Evolutionary conservation across 2,888 invertebrate genomes (phyloP).

Genomic region (Alloscopus bannaensis): DNA sequence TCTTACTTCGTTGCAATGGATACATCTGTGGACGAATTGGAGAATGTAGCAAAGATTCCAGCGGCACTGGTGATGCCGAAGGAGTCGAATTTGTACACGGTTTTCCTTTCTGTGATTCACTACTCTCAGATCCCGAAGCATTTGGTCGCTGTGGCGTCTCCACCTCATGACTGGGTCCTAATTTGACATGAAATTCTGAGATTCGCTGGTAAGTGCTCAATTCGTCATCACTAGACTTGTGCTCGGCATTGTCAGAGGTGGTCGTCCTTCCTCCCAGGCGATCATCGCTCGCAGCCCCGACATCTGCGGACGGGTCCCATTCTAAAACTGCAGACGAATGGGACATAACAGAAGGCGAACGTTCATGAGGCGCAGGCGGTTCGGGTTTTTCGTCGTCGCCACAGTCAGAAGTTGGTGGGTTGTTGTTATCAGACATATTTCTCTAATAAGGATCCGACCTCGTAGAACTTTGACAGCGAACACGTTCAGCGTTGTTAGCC

Average conservation of each 20-base stretch:
- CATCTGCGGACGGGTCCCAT: slow-evolving; percentile 71
- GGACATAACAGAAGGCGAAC: slow-evolving; percentile 63
- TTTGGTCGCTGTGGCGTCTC: no score
- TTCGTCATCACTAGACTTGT: background rate
- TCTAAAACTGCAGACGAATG: slow-evolving; percentile 64
- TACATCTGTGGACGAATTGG: background rate
- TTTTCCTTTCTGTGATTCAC: background rate
- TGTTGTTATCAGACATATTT: slow-evolving; percentile 11
- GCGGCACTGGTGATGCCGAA: slow-evolving; percentile 7
- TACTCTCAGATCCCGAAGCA: background rate
- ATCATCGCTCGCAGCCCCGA: slow-evolving; percentile 37
- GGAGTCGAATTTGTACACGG: slow-evolving; percentile 29
- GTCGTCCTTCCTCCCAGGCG: background rate
- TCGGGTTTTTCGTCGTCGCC: slow-evolving; percentile 1
- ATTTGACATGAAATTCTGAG: background rate
- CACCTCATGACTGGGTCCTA: background rate
- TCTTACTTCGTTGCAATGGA: background rate
- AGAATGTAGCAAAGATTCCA: background rate
- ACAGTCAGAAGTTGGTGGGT: background rate
- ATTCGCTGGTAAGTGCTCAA: no score
- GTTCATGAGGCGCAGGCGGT: slow-evolving; percentile 33
- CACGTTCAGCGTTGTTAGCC: no score
- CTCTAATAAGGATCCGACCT: no score
- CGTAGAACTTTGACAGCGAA: background rate
- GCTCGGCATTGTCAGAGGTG: no score